Percentiles rank a stretch among this genome's conserved stretches.
These are phyloP conservation scores for Rhynchonycteris naso DNA, from an alignment of 2,797 vertebrate genomes.

Conservation along the genomic window DNA sequence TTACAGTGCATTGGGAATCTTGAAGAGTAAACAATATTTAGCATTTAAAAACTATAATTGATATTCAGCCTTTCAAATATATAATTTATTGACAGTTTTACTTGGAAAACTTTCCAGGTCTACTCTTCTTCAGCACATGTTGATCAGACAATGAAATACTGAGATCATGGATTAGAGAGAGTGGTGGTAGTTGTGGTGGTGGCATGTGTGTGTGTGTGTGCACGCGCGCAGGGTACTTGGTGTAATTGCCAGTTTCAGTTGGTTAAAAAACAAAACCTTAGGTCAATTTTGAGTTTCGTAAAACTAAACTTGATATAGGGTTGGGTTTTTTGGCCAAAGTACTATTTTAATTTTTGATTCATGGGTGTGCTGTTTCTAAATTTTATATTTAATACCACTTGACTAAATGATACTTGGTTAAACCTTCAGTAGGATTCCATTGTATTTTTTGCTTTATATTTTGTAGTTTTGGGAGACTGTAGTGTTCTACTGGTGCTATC, in stretches of 20 bases:
- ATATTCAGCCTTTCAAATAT: slow-evolving; percentile 49
- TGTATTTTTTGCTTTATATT: slow-evolving; percentile 33
- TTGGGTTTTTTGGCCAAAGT: slow-evolving; percentile 7
- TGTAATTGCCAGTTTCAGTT: background rate
- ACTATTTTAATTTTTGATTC: slow-evolving; percentile 33
- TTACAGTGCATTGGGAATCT: background rate
- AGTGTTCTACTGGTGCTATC: background rate
- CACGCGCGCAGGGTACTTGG: background rate
- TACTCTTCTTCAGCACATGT: background rate
- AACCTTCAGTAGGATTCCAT: background rate
- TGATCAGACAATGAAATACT: slow-evolving; percentile 40
- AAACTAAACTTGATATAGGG: background rate
- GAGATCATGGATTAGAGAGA: background rate
- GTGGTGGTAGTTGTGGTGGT: background rate
- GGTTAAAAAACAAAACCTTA: background rate
- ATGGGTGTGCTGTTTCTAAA: background rate
- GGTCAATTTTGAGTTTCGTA: slow-evolving; percentile 4
- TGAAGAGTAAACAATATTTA: background rate
- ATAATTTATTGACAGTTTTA: slow-evolving; percentile 2
- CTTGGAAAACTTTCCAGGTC: background rate
- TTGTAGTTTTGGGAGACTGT: slow-evolving; percentile 9
- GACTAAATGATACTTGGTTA: background rate
- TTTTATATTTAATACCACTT: slow-evolving; percentile 22
- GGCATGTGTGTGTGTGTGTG: background rate
- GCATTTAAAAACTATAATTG: slow-evolving; percentile 52